phyloP scores from a whole-genome alignment of 2,888 invertebrate species.

The Dorcus parallelipipedus region DNA sequence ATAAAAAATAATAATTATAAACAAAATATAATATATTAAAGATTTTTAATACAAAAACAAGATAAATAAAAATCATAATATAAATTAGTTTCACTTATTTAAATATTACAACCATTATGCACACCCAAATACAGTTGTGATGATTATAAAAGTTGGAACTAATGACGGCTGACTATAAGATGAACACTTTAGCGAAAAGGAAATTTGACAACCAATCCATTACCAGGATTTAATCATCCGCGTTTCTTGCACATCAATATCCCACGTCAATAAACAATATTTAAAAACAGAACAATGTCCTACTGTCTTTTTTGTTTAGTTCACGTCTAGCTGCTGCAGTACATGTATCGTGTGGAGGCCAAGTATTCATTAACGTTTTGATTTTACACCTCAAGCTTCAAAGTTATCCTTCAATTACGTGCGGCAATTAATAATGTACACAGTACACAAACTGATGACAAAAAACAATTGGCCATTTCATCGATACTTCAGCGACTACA shows the following conservation, averaged over 20 bases:
- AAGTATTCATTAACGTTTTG: conserved; percentile 22
- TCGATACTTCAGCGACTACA: conserved; percentile 24
- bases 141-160: conserved; percentile 39
- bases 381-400: conserved; percentile 11
- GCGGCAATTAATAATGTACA: conserved; percentile 37
- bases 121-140: conserved; percentile 35
- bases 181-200: conserved; percentile 46
- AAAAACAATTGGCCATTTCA: conserved; percentile 29
- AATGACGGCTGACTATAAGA: conserved; percentile 44
- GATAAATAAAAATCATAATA: conserved; percentile 6
- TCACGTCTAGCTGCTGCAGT: conserved; percentile 26
- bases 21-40: conserved; percentile 5
- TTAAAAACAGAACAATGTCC: conserved; percentile 51
- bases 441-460: conserved; percentile 41
- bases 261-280: conserved; percentile 48
- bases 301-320: conserved; percentile 41
- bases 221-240: conserved; percentile 21
- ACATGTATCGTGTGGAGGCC: conserved; percentile 18
- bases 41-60: conserved; percentile 8
- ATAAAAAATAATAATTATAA: conserved; percentile 1
- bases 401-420: conserved; percentile 3
- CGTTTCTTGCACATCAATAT: conserved; percentile 35
- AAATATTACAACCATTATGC: conserved; percentile 18
- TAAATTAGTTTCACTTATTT: conserved; percentile 14
- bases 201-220: conserved; percentile 27